A percentile compares a stretch with the other conserved stretches of the same genome.
These are phyloP conservation scores for Pheosia gnoma DNA, from an alignment of 2,888 invertebrate genomes.

Conservation along the genomic window DNA sequence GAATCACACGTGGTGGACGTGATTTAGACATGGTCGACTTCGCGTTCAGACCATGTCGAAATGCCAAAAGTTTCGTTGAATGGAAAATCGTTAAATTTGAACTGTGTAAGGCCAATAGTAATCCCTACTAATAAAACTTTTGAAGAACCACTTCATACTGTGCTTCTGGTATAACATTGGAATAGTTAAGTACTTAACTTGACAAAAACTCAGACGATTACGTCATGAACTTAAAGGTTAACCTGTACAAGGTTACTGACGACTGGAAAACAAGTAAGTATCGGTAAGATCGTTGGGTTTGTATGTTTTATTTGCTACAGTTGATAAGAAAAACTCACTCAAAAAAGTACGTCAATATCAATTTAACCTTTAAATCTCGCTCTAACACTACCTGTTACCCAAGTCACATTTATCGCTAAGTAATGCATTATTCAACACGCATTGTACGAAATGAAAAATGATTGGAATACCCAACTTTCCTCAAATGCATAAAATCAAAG, in stretches of 20 bases:
- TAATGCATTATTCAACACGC: constrained; percentile 60
- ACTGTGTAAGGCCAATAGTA: constrained; percentile 4
- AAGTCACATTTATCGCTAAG: constrained; percentile 31
- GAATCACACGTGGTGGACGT: constrained; percentile 4
- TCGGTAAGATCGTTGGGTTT: neutral
- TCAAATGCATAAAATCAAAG: constrained; percentile 37
- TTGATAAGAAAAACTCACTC: neutral
- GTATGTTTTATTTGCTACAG: neutral
- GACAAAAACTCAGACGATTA: neutral
- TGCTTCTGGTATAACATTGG: neutral
- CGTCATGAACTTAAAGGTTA: neutral
- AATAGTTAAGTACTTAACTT: neutral
- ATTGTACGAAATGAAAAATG: constrained; percentile 52
- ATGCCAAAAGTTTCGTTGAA: constrained; percentile 12
- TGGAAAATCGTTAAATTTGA: constrained; percentile 11
- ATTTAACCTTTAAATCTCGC: constrained; percentile 33
- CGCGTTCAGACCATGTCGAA: constrained; percentile 16
- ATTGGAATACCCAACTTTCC: constrained; percentile 53
- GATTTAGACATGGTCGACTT: constrained; percentile 13
- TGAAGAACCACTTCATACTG: too few relatives aligned
- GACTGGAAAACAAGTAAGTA: neutral
- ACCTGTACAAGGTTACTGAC: neutral
- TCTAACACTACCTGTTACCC: constrained; percentile 47
- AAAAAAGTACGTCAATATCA: constrained; percentile 2
- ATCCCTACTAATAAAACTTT: too few relatives aligned